Evolutionary conservation across 2,113 vertebrate genomes (phyloP).

Genomic region (Beaufortia kweichowensis): DNA sequence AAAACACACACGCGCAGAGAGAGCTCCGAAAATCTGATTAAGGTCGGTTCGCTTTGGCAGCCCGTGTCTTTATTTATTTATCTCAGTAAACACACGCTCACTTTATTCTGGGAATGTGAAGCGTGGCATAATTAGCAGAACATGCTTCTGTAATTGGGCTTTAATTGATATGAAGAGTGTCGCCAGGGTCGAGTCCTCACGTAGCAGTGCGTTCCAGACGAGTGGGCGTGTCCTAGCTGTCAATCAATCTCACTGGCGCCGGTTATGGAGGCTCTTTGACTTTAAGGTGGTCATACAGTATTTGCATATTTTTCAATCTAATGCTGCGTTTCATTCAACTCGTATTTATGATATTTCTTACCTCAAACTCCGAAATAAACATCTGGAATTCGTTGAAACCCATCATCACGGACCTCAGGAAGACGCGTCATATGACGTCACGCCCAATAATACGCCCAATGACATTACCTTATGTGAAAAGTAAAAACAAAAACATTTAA

Average conservation of each 20-base stretch:
- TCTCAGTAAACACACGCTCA: slow-evolving; percentile 56
- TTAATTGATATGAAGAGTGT: slow-evolving; percentile 67
- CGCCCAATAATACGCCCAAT: no score
- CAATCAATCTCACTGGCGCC: slow-evolving; percentile 26
- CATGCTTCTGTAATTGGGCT: slow-evolving; percentile 66
- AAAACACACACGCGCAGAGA: slow-evolving; percentile 25
- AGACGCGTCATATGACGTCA: no score
- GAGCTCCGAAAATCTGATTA: slow-evolving; percentile 64
- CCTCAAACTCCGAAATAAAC: no score
- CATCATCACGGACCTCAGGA: no score
- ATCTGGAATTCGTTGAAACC: no score
- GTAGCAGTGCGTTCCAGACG: slow-evolving; percentile 48
- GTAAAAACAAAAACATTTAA: no score
- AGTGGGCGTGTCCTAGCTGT: slow-evolving; percentile 47
- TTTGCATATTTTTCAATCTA: no score
- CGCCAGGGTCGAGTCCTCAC: slow-evolving; percentile 52
- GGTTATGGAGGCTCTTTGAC: slow-evolving; percentile 8
- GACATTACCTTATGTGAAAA: no score
- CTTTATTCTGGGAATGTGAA: slow-evolving; percentile 44
- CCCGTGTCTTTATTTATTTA: slow-evolving; percentile 64
- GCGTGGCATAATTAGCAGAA: slow-evolving; percentile 65
- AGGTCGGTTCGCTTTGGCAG: slow-evolving; percentile 58
- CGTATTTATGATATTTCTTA: no score
- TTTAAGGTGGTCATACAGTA: no score
- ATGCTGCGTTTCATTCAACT: no score